Base-by-base conservation (phyloP, 2,888 invertebrate species). In the Drosophila longiperda region DNA sequence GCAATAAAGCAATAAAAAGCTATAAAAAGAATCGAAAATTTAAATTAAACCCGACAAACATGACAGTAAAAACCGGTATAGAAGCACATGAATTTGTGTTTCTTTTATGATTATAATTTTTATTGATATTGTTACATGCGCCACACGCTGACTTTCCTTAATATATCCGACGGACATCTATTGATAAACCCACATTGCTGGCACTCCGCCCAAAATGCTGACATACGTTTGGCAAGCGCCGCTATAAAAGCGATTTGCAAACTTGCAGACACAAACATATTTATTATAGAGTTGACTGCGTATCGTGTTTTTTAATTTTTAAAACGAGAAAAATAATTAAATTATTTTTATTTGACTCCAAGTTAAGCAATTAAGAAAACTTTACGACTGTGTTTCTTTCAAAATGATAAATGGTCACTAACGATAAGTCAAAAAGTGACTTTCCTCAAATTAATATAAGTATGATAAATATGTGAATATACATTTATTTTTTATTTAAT, bases 101-200 rank as follows among this genome's bases (percentile, higher is more conserved):
- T 61, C 26, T 61, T 42, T 63, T 73, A 40, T 50, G 50, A 50
- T 60, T 65, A 55, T 63, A 52, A 36, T 23, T 64, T 36, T 40
- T 66, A 54, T 66, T 68, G 53, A 50, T 76, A 15, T 67, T 64
- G 55, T 71, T 64, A 75, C 73, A 75, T 58, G 60, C 75, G 67
- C 75, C 59, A 73, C 40, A 58, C 59, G 63, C 63, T 70, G 68
- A 74, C 67, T 62, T 49, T 64, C 72, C 80, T 74, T 78, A 67
- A 80, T 72, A 80, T 80, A 80, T 62, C 70, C 29, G 53, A 55
- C 62, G 71, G 72, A 66, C 78, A 72, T 78, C 69, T 78, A 67
- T 75, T 78, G 78, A 80, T 80, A 80, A 67, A 72, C 74, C 45
- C 52, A 68, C 66, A 66, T 66, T 67, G 66, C 63, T 48, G 50